Conservation (phyloP, 2,888 invertebrate species). For the Tenthredo mesomela region DNA sequence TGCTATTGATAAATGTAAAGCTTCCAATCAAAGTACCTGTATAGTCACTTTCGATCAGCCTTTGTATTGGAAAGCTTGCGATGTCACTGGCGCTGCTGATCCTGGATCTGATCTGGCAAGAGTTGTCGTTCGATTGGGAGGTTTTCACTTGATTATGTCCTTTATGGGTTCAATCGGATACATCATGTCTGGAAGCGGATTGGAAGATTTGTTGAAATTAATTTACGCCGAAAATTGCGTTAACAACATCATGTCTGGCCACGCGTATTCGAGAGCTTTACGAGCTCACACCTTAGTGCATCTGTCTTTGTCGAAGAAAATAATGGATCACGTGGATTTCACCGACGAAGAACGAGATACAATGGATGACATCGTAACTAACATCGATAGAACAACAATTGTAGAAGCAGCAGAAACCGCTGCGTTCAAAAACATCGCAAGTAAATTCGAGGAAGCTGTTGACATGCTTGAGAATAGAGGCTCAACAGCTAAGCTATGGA, state of each 20-base stretch:
- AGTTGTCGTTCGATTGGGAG: constrained; percentile 62
- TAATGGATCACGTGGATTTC: constrained; percentile 54
- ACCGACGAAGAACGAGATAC: constrained; percentile 55
- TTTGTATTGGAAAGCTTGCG: not conserved
- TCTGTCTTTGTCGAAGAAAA: constrained; percentile 56
- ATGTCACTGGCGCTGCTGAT: constrained; percentile 52
- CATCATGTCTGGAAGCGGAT: constrained; percentile 57
- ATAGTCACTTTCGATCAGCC: constrained; percentile 54
- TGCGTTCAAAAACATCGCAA: too few relatives aligned
- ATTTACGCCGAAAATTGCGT: constrained; percentile 63
- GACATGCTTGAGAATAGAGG: too few relatives aligned
- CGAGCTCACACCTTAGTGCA: constrained; percentile 63
- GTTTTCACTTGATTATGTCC: constrained; percentile 66
- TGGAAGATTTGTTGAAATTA: too few relatives aligned
- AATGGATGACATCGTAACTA: constrained; percentile 33
- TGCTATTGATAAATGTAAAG: constrained; percentile 54
- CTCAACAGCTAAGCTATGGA: too few relatives aligned
- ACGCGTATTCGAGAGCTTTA: constrained; percentile 64
- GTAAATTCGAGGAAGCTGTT: too few relatives aligned
- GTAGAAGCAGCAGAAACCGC: too few relatives aligned
- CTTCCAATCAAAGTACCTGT: constrained; percentile 51
- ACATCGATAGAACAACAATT: too few relatives aligned
- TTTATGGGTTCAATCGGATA: constrained; percentile 62
- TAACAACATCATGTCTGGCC: too few relatives aligned
- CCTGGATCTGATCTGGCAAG: constrained; percentile 39